These are phyloP conservation scores for Lytechinus variegatus DNA, from an alignment of 35 echinoderm and acorn worm species.

Conservation along the genomic window DNA sequence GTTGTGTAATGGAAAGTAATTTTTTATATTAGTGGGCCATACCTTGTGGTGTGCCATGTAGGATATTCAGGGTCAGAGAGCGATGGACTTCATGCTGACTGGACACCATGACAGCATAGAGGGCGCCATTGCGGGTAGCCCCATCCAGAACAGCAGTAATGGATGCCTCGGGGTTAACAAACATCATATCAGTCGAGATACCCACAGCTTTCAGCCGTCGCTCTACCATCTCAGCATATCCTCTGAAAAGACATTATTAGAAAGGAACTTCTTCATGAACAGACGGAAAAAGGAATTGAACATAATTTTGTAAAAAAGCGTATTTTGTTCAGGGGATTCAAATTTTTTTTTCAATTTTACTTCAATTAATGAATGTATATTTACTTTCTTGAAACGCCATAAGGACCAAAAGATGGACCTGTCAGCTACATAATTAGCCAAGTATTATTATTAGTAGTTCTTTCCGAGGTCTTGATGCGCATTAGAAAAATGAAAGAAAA, in stretches of 20 bases:
- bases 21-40: not conserved
- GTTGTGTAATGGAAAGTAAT: no score
- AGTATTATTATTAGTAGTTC: no score
- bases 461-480: no score
- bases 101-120: slow-evolving; percentile 92
- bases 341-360: no score
- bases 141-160: slow-evolving; percentile 80
- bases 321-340: not conserved
- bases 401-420: no score
- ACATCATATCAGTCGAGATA: slow-evolving; percentile 75
- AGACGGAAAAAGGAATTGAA: no score
- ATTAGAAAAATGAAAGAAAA: no score
- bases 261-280: no score
- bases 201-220: slow-evolving; percentile 68
- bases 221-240: slow-evolving; percentile 91
- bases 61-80: slow-evolving; percentile 97
- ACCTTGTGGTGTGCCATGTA: slow-evolving; percentile 99
- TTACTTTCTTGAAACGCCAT: no score
- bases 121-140: slow-evolving; percentile 82
- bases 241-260: slow-evolving; percentile 52
- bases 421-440: no score
- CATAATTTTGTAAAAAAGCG: no score
- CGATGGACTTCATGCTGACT: slow-evolving; percentile 86
- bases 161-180: slow-evolving; percentile 69
- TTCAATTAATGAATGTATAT: no score